Evolutionary conservation across 2,888 invertebrate genomes (phyloP).

Genomic region (Bembecia ichneumoniformis): DNA sequence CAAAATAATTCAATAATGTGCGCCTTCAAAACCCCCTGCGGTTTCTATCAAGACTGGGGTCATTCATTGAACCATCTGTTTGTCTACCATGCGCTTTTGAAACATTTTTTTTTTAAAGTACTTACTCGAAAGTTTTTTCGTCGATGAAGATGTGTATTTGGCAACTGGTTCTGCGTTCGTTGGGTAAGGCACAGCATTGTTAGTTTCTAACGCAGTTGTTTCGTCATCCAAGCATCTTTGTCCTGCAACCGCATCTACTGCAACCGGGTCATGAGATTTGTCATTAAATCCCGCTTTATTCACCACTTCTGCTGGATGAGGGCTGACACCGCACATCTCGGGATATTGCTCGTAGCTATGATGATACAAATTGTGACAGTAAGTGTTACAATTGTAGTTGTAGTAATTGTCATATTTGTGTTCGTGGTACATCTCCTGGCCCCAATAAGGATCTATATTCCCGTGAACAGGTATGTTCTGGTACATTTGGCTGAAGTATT

Average conservation of each 20-base stretch:
- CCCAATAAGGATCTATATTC: slow-evolving; percentile 50
- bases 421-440: slow-evolving; percentile 44
- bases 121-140: slow-evolving; percentile 46
- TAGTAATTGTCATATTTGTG: slow-evolving; percentile 53
- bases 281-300: slow-evolving; percentile 24
- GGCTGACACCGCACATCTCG: slow-evolving; percentile 13
- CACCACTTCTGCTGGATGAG: slow-evolving; percentile 15
- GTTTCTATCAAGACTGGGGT: no score
- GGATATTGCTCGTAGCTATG: slow-evolving; percentile 45
- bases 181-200: background rate
- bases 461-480: slow-evolving; percentile 40
- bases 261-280: slow-evolving; percentile 13
- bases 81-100: no score
- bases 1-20: no score
- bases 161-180: slow-evolving; percentile 17
- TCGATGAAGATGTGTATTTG: slow-evolving; percentile 25
- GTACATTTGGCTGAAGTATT: slow-evolving; percentile 45
- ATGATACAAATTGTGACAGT: slow-evolving; percentile 51
- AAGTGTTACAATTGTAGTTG: slow-evolving; percentile 43
- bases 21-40: no score
- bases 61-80: no score
- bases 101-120: slow-evolving; percentile 4
- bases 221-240: slow-evolving; percentile 14
- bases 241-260: slow-evolving; percentile 8
- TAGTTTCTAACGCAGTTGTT: slow-evolving; percentile 4